A percentile compares a stretch with the other conserved stretches of the same genome.
Conservation (phyloP, 2,888 invertebrate species). For the Norana najaformis region DNA sequence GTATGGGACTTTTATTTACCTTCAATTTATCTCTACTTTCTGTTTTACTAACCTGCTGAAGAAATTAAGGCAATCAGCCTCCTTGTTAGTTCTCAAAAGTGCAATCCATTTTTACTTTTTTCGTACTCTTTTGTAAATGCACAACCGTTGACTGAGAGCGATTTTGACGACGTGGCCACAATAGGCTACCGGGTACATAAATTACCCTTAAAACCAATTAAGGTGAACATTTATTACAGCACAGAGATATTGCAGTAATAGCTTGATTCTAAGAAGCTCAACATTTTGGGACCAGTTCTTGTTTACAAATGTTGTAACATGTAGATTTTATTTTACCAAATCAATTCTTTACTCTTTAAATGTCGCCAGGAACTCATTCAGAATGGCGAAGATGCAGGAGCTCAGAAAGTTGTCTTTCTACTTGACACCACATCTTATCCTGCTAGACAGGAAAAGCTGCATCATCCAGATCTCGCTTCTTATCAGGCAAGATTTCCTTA, state of each 20-base stretch:
- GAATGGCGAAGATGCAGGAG: slow-evolving; percentile 57
- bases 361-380: slow-evolving; percentile 53
- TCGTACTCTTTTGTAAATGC: too few relatives aligned
- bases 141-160: too few relatives aligned
- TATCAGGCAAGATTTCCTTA: slow-evolving; percentile 25
- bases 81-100: too few relatives aligned
- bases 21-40: too few relatives aligned
- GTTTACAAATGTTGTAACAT: too few relatives aligned
- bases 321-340: background rate
- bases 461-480: slow-evolving; percentile 42
- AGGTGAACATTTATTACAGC: background rate
- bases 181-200: too few relatives aligned
- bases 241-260: background rate
- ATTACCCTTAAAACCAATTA: background rate
- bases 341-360: background rate
- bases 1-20: too few relatives aligned
- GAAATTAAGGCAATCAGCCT: too few relatives aligned
- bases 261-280: too few relatives aligned
- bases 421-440: slow-evolving; percentile 50
- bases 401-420: slow-evolving; percentile 50
- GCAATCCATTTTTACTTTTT: background rate
- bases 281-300: too few relatives aligned
- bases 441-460: slow-evolving; percentile 42
- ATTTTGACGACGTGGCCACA: too few relatives aligned
- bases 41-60: too few relatives aligned